Conservation (phyloP, 1,140 invertebrate genomes). For the Pomacea maculata region DNA sequence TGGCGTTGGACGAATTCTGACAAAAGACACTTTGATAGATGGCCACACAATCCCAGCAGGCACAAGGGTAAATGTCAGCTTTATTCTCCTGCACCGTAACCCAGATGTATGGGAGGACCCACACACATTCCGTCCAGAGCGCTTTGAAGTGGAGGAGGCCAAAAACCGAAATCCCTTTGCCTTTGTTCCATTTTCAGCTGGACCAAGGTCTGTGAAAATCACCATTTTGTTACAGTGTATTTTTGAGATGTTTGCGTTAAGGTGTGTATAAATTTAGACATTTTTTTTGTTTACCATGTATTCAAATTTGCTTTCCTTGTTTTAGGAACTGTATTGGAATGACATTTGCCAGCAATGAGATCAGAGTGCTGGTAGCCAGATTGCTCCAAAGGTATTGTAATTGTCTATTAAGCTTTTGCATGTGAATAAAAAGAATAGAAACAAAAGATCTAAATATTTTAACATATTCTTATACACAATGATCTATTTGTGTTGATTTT, state of each 20-base stretch:
- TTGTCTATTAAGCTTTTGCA: too few relatives aligned
- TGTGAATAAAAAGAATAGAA: too few relatives aligned
- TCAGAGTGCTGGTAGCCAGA: slow-evolving; percentile 37
- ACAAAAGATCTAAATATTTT: too few relatives aligned
- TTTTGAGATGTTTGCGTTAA: not conserved
- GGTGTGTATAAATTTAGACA: not conserved
- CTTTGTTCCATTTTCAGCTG: slow-evolving; percentile 51
- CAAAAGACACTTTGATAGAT: slow-evolving; percentile 65
- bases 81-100: slow-evolving; percentile 43
- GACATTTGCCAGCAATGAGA: slow-evolving; percentile 48
- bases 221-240: not conserved
- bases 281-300: not conserved
- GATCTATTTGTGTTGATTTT: too few relatives aligned
- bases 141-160: slow-evolving; percentile 31
- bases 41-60: slow-evolving; percentile 43
- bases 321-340: slow-evolving; percentile 54
- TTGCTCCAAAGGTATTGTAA: slow-evolving; percentile 43
- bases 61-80: slow-evolving; percentile 23
- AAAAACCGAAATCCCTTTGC: slow-evolving; percentile 39
- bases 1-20: slow-evolving; percentile 76
- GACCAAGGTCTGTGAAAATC: slow-evolving; percentile 34
- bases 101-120: slow-evolving; percentile 44
- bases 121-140: slow-evolving; percentile 37
- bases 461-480: too few relatives aligned
- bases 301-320: not conserved